Evolutionary conservation across 2,888 invertebrate genomes (phyloP).

Genomic region (Drosophila robusta): DNA sequence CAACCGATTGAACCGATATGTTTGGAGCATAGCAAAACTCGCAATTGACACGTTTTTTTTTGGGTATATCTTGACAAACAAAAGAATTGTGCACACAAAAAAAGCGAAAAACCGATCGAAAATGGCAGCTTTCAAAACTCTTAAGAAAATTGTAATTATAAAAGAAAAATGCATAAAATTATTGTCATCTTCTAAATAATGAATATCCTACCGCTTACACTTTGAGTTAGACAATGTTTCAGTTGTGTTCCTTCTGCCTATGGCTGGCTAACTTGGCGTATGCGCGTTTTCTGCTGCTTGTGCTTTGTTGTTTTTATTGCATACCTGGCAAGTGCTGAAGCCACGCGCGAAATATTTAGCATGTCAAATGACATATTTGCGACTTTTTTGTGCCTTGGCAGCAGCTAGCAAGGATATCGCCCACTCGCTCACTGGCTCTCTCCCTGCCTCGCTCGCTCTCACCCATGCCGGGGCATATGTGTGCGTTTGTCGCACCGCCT

Average conservation of each 20-base stretch:
- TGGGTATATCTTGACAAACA: too few relatives aligned
- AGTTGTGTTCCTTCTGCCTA: background rate
- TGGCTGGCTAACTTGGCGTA: constrained; percentile 44
- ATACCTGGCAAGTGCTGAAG: constrained; percentile 54
- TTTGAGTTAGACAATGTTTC: too few relatives aligned
- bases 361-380: constrained; percentile 82
- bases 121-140: too few relatives aligned
- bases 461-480: constrained; percentile 51
- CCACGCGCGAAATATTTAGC: constrained; percentile 75
- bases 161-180: too few relatives aligned
- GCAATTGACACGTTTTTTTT: too few relatives aligned
- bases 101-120: too few relatives aligned
- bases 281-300: constrained; percentile 33
- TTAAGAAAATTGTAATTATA: too few relatives aligned
- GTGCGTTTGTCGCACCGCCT: constrained; percentile 27
- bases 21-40: too few relatives aligned
- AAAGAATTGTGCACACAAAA: too few relatives aligned
- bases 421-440: constrained; percentile 11
- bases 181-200: too few relatives aligned
- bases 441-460: constrained; percentile 6
- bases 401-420: constrained; percentile 47
- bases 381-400: constrained; percentile 53
- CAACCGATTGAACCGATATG: too few relatives aligned
- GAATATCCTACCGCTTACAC: too few relatives aligned
- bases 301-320: constrained; percentile 22